Conservation (phyloP, 1,140 invertebrate species). For the Sesamia nonagrioides region DNA sequence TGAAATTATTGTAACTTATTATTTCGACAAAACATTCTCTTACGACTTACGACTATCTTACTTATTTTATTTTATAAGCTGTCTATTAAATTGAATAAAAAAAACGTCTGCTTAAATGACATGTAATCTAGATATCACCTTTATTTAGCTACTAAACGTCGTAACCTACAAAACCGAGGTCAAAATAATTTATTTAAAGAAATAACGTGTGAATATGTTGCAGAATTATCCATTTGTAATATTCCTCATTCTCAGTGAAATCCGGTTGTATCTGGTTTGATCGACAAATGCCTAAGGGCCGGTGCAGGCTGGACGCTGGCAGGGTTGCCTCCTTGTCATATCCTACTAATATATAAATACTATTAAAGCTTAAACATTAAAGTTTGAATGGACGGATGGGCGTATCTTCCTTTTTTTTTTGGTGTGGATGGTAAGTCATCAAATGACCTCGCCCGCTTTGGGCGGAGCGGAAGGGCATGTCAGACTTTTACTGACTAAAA, state of each 20-base stretch:
- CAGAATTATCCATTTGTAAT: constrained; percentile 17
- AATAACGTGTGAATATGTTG: background rate
- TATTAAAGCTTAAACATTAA: no score
- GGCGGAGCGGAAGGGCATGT: no score
- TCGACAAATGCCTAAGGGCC: constrained; percentile 31
- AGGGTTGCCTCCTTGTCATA: background rate
- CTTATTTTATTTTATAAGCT: no score
- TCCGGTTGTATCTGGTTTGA: constrained; percentile 38
- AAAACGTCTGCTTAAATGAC: no score
- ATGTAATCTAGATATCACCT: background rate
- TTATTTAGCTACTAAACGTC: background rate
- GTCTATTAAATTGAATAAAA: no score
- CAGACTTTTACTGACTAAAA: no score
- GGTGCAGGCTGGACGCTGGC: background rate
- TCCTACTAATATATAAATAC: no score
- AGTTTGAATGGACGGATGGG: no score
- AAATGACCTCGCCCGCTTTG: no score
- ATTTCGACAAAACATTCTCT: background rate
- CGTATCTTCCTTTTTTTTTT: no score
- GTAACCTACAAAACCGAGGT: constrained; percentile 6
- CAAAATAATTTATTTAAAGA: background rate
- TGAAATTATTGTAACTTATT: background rate
- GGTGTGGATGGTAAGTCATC: no score
- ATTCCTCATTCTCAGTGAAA: constrained; percentile 36
- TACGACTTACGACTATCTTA: no score